Percentiles rank a stretch among this genome's conserved stretches.
These are phyloP conservation scores for Trachemys scripta DNA, from an alignment of 2,113 vertebrate species.

Conservation along the genomic window DNA sequence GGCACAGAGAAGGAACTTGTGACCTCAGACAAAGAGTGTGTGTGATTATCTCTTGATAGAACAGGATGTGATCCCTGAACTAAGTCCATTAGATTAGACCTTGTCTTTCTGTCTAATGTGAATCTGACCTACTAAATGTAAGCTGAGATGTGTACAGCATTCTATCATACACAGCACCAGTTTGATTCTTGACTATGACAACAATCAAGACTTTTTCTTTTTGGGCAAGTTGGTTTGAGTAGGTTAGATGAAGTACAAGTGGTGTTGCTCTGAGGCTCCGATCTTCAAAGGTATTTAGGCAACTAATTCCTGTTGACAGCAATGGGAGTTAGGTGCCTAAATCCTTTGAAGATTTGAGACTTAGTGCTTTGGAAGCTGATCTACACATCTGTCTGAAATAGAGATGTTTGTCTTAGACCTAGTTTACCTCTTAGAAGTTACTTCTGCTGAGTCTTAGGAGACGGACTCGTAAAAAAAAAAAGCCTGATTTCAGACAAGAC, in stretches of 20 bases:
- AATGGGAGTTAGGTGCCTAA: no score
- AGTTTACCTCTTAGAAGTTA: not conserved
- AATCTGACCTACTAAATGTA: not conserved
- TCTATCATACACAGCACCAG: not conserved
- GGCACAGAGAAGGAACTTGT: not conserved
- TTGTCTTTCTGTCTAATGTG: not conserved
- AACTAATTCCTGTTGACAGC: no score
- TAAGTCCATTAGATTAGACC: not conserved
- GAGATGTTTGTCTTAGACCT: not conserved
- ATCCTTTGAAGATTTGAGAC: not conserved
- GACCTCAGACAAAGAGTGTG: accelerated
- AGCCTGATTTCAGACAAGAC: not conserved
- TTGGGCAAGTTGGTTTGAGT: no score
- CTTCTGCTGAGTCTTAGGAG: not conserved
- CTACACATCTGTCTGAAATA: not conserved
- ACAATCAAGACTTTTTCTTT: no score
- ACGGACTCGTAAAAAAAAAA: not conserved
- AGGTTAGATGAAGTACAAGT: accelerated
- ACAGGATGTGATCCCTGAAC: not conserved
- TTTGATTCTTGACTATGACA: not conserved
- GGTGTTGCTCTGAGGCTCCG: not conserved
- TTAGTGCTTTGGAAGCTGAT: not conserved
- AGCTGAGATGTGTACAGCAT: not conserved
- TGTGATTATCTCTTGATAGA: not conserved
- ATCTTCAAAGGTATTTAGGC: no score